Percentiles rank a stretch among this genome's conserved stretches.
Evolutionary conservation across 37 sponge, comb jelly and placozoan genomes (phyloP).

Genomic region (Tethya wilhelma): DNA sequence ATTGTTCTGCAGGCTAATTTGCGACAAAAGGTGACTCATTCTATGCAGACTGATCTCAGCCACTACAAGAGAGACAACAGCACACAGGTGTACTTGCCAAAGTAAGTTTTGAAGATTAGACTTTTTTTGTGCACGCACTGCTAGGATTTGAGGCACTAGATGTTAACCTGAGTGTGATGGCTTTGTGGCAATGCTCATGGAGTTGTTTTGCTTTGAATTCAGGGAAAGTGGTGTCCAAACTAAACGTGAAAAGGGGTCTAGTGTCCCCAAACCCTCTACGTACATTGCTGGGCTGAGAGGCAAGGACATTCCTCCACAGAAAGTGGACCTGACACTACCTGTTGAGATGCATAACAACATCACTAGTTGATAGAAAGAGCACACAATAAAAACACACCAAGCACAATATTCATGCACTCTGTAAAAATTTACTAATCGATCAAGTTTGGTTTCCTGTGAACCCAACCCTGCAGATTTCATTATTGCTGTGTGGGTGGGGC

Average conservation of each 20-base stretch:
- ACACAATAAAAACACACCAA: no score
- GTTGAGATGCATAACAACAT: slow-evolving; percentile 78
- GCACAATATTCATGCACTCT: no score
- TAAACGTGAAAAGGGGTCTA: slow-evolving; percentile 68
- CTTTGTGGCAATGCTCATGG: not conserved
- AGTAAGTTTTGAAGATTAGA: slow-evolving; percentile 43
- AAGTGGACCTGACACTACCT: slow-evolving; percentile 80
- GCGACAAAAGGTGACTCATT: slow-evolving; percentile 90
- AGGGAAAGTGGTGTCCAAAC: slow-evolving; percentile 84
- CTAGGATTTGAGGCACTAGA: no score
- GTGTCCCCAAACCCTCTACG: slow-evolving; percentile 89
- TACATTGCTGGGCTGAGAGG: slow-evolving; percentile 95
- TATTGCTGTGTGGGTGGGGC: no score
- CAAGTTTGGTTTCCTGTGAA: no score
- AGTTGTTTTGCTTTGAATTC: not conserved
- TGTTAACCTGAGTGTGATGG: not conserved
- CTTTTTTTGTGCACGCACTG: no score
- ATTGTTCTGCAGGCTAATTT: slow-evolving; percentile 77
- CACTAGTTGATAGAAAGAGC: slow-evolving; percentile 33
- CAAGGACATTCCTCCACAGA: slow-evolving; percentile 12
- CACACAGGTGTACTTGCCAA: slow-evolving; percentile 95
- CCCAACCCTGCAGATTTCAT: no score
- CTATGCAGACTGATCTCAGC: slow-evolving; percentile 92
- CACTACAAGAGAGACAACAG: slow-evolving; percentile 88
- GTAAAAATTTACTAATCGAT: no score